Conservation (phyloP, 2,888 invertebrate species). For the Drosophila fulvimacula region DNA sequence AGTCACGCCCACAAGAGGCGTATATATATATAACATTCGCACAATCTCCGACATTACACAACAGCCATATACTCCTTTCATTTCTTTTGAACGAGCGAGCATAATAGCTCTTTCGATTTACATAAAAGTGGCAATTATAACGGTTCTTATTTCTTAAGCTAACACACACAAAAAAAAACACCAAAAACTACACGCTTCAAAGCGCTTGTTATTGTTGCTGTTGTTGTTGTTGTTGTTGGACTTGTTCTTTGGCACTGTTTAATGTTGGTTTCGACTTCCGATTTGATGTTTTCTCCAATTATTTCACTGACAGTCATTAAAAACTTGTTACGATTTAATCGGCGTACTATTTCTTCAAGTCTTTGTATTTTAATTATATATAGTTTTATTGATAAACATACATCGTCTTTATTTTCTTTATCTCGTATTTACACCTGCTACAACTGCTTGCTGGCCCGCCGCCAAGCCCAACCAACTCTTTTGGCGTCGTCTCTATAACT, state of each 20-base stretch:
- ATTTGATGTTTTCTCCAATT: slow-evolving; percentile 11
- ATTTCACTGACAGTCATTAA: background rate
- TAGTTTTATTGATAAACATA: slow-evolving; percentile 5
- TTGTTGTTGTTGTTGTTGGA: slow-evolving; percentile 2
- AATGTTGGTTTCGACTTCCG: slow-evolving; percentile 29
- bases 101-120: slow-evolving; percentile 7
- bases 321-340: slow-evolving; percentile 12
- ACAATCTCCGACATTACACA: slow-evolving; percentile 2
- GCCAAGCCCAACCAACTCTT: slow-evolving; percentile 57
- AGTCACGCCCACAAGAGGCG: background rate
- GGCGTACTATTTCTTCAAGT: background rate
- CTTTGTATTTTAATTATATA: slow-evolving; percentile 35
- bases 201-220: slow-evolving; percentile 6
- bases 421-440: slow-evolving; percentile 61
- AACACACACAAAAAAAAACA: slow-evolving; percentile 10
- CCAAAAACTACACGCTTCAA: slow-evolving; percentile 10
- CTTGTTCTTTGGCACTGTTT: slow-evolving; percentile 16
- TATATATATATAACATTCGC: background rate
- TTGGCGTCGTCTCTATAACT: slow-evolving; percentile 63
- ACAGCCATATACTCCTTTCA: slow-evolving; percentile 5
- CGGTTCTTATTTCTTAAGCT: slow-evolving; percentile 28
- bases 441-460: slow-evolving; percentile 25
- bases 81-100: background rate
- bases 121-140: slow-evolving; percentile 26
- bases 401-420: slow-evolving; percentile 29